A percentile compares a stretch with the other conserved stretches of the same genome.
phyloP scores from a whole-genome alignment of 2,888 invertebrate species.

The Hydriomena furcata region DNA sequence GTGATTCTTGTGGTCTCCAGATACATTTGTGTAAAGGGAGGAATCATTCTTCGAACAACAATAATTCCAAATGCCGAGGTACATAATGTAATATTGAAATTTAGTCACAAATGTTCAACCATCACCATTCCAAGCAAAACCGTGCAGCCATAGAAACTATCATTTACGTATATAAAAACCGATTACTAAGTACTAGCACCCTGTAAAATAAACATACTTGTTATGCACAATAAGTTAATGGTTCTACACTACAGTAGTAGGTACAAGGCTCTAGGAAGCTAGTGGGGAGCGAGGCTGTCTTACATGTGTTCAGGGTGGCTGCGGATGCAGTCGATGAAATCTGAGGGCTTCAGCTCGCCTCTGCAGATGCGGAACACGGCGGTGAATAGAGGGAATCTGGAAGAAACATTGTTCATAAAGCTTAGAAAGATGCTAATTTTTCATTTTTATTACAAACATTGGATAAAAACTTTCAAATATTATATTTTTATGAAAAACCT shows the following conservation, averaged over 20 bases:
- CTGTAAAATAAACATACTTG: slow-evolving; percentile 69
- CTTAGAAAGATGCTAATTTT: no score
- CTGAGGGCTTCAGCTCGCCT: slow-evolving; percentile 89
- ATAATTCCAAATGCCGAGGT: background rate
- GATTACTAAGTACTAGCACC: slow-evolving; percentile 72
- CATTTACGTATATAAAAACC: slow-evolving; percentile 45
- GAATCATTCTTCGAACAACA: no score
- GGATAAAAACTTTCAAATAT: no score
- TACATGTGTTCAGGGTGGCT: slow-evolving; percentile 99
- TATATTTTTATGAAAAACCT: no score
- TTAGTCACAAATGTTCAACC: slow-evolving; percentile 1
- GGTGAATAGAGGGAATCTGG: slow-evolving; percentile 97
- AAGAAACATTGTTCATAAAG: slow-evolving; percentile 41
- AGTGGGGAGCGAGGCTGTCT: slow-evolving; percentile 55
- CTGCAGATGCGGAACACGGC: slow-evolving; percentile 97
- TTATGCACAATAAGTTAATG: slow-evolving; percentile 61
- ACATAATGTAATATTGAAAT: background rate
- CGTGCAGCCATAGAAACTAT: slow-evolving; percentile 53
- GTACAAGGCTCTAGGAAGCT: slow-evolving; percentile 45
- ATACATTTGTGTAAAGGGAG: no score
- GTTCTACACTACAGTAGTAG: slow-evolving; percentile 50
- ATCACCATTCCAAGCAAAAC: slow-evolving; percentile 20
- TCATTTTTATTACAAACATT: no score
- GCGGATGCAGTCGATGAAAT: slow-evolving; percentile 96
- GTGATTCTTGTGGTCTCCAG: no score